Evolutionary conservation across 2,888 invertebrate species (phyloP).

Genomic region (Allacma fusca): DNA sequence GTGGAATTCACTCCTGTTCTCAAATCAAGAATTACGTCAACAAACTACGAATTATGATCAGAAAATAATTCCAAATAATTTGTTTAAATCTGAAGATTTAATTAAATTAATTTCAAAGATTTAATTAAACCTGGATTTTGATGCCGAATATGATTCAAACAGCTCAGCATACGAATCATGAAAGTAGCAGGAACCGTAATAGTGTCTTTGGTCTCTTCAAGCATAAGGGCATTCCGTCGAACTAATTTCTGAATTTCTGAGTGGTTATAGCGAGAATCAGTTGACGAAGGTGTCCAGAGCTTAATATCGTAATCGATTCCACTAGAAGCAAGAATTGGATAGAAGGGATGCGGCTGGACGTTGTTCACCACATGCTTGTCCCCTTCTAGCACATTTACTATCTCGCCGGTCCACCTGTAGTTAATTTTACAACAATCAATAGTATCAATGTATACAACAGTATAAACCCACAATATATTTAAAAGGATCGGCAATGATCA

Average conservation of each 20-base stretch:
- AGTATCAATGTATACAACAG: too few relatives aligned
- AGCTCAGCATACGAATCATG: slow-evolving; percentile 80
- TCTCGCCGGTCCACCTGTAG: slow-evolving; percentile 69
- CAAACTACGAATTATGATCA: not conserved
- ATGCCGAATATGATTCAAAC: slow-evolving; percentile 68
- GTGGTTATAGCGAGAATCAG: slow-evolving; percentile 11
- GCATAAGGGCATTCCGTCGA: slow-evolving; percentile 78
- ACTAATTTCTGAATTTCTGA: slow-evolving; percentile 1
- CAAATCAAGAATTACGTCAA: not conserved
- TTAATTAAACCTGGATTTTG: slow-evolving; percentile 3
- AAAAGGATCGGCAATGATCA: too few relatives aligned
- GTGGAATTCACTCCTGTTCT: not conserved
- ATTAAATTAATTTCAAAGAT: too few relatives aligned
- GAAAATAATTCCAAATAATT: too few relatives aligned
- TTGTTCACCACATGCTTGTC: slow-evolving; percentile 73
- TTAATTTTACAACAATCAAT: not conserved
- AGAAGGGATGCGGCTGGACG: slow-evolving; percentile 78
- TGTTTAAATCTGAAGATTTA: not conserved
- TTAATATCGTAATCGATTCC: slow-evolving; percentile 91
- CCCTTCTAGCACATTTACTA: slow-evolving; percentile 79
- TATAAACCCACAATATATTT: too few relatives aligned
- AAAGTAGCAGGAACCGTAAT: slow-evolving; percentile 87
- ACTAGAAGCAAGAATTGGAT: slow-evolving; percentile 80
- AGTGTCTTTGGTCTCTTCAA: slow-evolving; percentile 85
- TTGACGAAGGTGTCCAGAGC: slow-evolving; percentile 74